These are phyloP conservation scores for Epirrhoe alternata DNA, from an alignment of 2,888 invertebrate genomes.

Conservation along the genomic window DNA sequence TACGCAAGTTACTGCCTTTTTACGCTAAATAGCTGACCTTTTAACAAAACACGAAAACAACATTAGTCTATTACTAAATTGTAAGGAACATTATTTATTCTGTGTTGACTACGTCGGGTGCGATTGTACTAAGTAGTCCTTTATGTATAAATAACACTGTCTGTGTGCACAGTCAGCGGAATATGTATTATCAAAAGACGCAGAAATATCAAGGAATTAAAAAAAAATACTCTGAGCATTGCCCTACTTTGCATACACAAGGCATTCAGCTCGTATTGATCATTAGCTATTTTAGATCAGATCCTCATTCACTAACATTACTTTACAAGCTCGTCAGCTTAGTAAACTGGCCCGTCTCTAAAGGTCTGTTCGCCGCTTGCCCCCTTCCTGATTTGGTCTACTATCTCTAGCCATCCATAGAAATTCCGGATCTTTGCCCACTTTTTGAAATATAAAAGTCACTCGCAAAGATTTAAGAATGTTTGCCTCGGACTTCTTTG, in stretches of 20 bases:
- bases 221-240: conserved; percentile 2
- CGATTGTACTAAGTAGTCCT: conserved; percentile 1
- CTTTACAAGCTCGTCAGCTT: too few relatives aligned
- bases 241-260: conserved; percentile 42
- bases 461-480: too few relatives aligned
- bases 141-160: background rate
- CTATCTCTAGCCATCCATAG: too few relatives aligned
- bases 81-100: conserved; percentile 8
- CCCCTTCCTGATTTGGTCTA: too few relatives aligned
- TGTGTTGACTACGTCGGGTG: background rate
- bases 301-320: too few relatives aligned
- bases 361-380: too few relatives aligned
- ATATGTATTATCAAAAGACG: background rate
- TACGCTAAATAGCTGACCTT: conserved; percentile 19
- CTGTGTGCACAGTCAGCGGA: background rate
- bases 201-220: too few relatives aligned
- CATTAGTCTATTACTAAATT: conserved; percentile 19
- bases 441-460: too few relatives aligned
- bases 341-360: too few relatives aligned
- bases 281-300: conserved; percentile 41
- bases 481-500: too few relatives aligned
- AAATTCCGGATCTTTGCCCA: too few relatives aligned
- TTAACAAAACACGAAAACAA: conserved; percentile 24
- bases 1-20: conserved; percentile 15
- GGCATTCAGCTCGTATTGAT: conserved; percentile 33